Conservation (phyloP, 2,113 vertebrate species). For the Scalopus aquaticus region DNA sequence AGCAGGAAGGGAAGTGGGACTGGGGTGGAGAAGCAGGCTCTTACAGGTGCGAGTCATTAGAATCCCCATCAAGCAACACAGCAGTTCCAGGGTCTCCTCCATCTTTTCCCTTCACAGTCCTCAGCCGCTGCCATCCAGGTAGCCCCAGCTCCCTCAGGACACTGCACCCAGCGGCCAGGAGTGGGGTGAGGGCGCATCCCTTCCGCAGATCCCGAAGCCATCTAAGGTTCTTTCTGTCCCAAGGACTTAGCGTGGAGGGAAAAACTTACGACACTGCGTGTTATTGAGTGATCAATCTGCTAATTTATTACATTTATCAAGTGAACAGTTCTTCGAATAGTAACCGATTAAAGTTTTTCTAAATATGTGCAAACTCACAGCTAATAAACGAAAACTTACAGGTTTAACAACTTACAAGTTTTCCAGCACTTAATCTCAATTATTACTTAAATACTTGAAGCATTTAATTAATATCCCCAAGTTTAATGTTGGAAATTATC, state of each 20-base stretch:
- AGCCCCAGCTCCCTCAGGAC: background rate
- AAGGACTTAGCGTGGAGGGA: background rate
- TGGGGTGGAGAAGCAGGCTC: background rate
- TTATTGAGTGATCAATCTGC: background rate
- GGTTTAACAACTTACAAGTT: background rate
- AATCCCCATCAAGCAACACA: background rate
- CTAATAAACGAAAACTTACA: background rate
- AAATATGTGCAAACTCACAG: slow-evolving; percentile 8
- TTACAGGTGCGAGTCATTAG: background rate
- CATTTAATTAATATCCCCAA: background rate
- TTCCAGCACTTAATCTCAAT: background rate
- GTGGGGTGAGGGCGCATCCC: background rate
- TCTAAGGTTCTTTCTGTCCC: background rate
- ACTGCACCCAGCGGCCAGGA: background rate
- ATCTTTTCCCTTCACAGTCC: background rate
- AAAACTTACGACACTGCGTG: background rate
- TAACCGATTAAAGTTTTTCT: background rate
- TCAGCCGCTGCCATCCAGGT: too few species aligned
- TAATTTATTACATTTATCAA: background rate
- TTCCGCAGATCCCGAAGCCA: background rate
- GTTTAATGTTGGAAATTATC: background rate
- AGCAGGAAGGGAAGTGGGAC: background rate
- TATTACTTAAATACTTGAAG: slow-evolving; percentile 9
- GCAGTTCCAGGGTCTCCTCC: background rate
- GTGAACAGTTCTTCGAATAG: background rate